A percentile compares a stretch with the other conserved stretches of the same genome.
Evolutionary conservation across 1,140 invertebrate species (phyloP).

Genomic region (Carcinoscorpius rotundicauda): DNA sequence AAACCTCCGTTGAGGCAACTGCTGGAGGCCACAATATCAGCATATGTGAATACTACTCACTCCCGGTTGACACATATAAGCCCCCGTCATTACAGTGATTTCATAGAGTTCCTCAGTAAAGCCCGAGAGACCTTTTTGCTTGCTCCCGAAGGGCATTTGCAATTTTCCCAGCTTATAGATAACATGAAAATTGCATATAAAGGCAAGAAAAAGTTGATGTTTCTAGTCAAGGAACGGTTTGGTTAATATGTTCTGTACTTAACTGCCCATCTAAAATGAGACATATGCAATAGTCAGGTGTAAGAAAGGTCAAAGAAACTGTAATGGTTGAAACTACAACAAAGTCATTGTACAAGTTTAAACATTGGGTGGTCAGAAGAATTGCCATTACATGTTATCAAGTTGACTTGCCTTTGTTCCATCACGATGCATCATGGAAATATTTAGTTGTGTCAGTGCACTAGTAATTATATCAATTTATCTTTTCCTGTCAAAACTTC

Average conservation of each 20-base stretch:
- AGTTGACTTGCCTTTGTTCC: no score
- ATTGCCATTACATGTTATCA: no score
- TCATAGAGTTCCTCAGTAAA: slow-evolving; percentile 63
- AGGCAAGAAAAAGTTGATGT: slow-evolving; percentile 75
- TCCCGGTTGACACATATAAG: slow-evolving; percentile 71
- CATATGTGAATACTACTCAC: slow-evolving; percentile 73
- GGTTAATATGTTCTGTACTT: slow-evolving; percentile 32
- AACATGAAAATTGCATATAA: slow-evolving; percentile 81
- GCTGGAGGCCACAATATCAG: slow-evolving; percentile 60
- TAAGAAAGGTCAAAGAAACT: no score
- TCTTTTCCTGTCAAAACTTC: no score
- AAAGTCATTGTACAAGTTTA: no score
- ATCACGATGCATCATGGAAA: no score
- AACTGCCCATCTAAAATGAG: no score
- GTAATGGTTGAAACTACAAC: no score
- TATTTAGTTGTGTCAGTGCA: no score
- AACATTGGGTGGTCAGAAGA: no score
- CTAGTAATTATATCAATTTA: no score
- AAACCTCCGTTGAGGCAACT: slow-evolving; percentile 57
- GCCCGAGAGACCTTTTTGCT: slow-evolving; percentile 70
- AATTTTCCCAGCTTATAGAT: slow-evolving; percentile 66
- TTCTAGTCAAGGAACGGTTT: slow-evolving; percentile 56
- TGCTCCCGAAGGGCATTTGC: slow-evolving; percentile 63
- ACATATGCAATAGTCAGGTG: no score
- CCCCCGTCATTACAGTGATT: slow-evolving; percentile 68